Base-by-base conservation (phyloP, 2,113 vertebrate species). In the Sitta europaea region DNA sequence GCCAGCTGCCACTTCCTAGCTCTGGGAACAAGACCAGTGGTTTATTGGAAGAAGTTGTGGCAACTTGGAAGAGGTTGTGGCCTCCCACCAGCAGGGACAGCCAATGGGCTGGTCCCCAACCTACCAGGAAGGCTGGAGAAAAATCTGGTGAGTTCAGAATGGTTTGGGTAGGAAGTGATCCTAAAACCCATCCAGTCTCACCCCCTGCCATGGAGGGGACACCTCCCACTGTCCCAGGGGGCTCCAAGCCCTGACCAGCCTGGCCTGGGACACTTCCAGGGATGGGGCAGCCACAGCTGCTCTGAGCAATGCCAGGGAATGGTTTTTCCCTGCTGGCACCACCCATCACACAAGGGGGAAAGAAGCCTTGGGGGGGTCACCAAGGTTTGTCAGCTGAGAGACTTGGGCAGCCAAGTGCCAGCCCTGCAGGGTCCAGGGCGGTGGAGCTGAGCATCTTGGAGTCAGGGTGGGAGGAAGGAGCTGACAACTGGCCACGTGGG, bases 241-340 rank as follows among this genome's bases (percentile, higher is more conserved):
- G 16, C 28, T 24, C 33, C 59, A 36, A 80, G 14, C 21, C 14
- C 42, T 0, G 0, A 14, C 25, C 51, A 66, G 0, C 53, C 38
- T 14, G 51, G 18, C 14, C 36, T 23, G 19, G 67, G 36, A 0
- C 33, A n/a, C 15, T 59, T 0, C 5, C 45, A 47, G 20, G 53
- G 70, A 10, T 38, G 38, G 20, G 53, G 38, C 53, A 67, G 86
- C 59, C 68, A 21, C 38, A 74, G 25, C 7, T 59, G 0, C 7
- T 67, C 61, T 40, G 53, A 7, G 10, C 53, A 35, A 11, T n/a
- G 70, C 40, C 70, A 12, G 29, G 61, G 57, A 31, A 29, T 1
- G 48, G 27, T 0, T 23, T 18, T 35, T 45, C 42, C 17, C 16
- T 17, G 5, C 40, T 15, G 62, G 22, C 1, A 12, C 33, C 6